Evolutionary conservation across 2,797 vertebrate species (phyloP), one percentile per base, ranked within the genome.

Genomic region (Macropodus opercularis): DNA sequence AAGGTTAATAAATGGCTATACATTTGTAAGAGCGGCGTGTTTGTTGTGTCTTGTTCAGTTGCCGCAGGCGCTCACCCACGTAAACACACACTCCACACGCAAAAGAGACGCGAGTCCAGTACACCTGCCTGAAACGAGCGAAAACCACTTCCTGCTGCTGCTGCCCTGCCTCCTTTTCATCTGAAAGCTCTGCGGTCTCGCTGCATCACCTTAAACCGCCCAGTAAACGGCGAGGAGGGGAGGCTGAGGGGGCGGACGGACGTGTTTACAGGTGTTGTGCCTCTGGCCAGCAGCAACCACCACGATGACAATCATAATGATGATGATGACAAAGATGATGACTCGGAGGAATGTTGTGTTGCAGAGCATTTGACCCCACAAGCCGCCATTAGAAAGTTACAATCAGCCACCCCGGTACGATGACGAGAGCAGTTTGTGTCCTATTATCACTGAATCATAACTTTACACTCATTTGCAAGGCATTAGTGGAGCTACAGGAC

Each of bases 211-310:
- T 55, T 69, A 36, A 67, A 69, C 75, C 66, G 36, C 63, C 54
- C 43, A 11, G 50, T 64, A 59, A 62, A 74, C 63, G 24, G 51
- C 22, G 18, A 46, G 11, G 44, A 14, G n/a, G 13, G 38, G 21
- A 3, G 36, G 36, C 4, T 38, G 36, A 18, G 9, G 7, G 46
- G 43, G 26, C 22, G 56, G 8, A 47, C 14, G 61, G 75, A 34
- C 60, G 49, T 15, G 54, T 61, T 60, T 70, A 79, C 90, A 90
- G 87, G 86, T 91, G 88, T 88, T 89, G 64, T 66, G 87, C 86
- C 88, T 80, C 75, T 36, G 81, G 88, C 85, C 46, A 62, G 72
- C 56, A 24, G 15, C 61, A 35, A 50, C 56, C 55, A n/a, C 65
- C 32, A 23, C 14, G 50, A 79, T 79, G 82, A 77, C 83, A 79